Evolutionary conservation across 2,797 vertebrate species (phyloP).

Genomic region (Brachyalestes nurse): DNA sequence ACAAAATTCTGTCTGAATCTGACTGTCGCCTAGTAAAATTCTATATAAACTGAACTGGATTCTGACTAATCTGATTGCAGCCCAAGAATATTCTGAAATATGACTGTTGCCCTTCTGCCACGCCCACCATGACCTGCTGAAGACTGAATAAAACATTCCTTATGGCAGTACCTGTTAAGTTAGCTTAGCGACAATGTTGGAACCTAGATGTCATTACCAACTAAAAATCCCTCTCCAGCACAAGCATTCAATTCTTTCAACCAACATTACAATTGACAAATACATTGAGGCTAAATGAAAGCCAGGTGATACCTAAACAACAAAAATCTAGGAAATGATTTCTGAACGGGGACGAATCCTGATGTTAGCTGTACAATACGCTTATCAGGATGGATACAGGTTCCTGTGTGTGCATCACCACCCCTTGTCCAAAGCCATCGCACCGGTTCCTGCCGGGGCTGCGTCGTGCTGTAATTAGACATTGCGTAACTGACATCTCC

Average conservation of each 20-base stretch:
- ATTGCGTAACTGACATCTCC: slow-evolving; percentile 73
- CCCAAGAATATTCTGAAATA: neutral
- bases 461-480: slow-evolving; percentile 67
- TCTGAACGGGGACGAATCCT: neutral
- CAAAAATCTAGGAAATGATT: neutral
- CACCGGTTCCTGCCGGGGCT: slow-evolving; percentile 24
- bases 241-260: too few relatives aligned
- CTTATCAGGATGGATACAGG: slow-evolving; percentile 36
- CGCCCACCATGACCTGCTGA: too few relatives aligned
- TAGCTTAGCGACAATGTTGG: too few relatives aligned
- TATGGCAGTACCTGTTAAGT: too few relatives aligned
- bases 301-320: neutral
- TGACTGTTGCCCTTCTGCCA: neutral
- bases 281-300: neutral
- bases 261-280: neutral
- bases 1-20: neutral
- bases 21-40: neutral
- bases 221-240: too few relatives aligned
- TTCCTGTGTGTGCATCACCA: slow-evolving; percentile 14
- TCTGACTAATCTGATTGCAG: neutral
- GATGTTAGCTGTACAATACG: neutral
- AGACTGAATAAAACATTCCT: neutral
- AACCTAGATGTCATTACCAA: too few relatives aligned
- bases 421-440: slow-evolving; percentile 29
- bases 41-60: neutral